Evolutionary conservation across 2,888 invertebrate genomes (phyloP), one percentile per base, ranked within the genome.

Genomic region (Ctena decussata): DNA sequence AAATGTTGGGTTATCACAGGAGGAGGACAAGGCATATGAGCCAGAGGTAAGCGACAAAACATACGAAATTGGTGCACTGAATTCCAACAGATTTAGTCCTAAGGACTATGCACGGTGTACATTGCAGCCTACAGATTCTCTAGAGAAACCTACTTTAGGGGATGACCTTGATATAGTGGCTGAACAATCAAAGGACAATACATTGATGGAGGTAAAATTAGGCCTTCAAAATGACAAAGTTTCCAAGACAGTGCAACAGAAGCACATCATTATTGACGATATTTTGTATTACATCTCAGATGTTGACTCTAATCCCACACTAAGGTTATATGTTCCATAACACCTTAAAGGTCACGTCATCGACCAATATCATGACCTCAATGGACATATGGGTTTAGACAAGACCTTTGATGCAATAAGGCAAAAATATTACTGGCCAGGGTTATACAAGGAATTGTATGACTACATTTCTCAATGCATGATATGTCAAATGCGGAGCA

Each of bases 181-280:
- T 44, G 44, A 44, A 18, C 44, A 44, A 44, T 44, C 44, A 44
- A 44, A 44, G 44, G 44, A 44, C 18, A 18, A 8, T 44, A 18
- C 18, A 12, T 12, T 44, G 11, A 44, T 44, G 44, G 44, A 44
- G 44, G 11, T 44, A 15, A 46, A 46, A 75, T 24, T 84, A 89
- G 46, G 78, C 80, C 24, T 72, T 74, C 18, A 77, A 71, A 6
- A 84, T 85, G 46, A 41, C 41, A 53, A 32, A 21, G n/a, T n/a
- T n/a, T n/a, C n/a, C n/a, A n/a, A n/a, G n/a, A n/a, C n/a, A n/a
- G n/a, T n/a, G n/a, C n/a, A n/a, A n/a, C n/a, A n/a, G n/a, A n/a
- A n/a, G n/a, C n/a, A n/a, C n/a, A n/a, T n/a, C n/a, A n/a, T n/a
- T n/a, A n/a, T n/a, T n/a, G n/a, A n/a, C n/a, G n/a, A n/a, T n/a